These are phyloP conservation scores for Lampris megalopsis DNA, from an alignment of 2,113 vertebrate genomes.

Conservation along the genomic window DNA sequence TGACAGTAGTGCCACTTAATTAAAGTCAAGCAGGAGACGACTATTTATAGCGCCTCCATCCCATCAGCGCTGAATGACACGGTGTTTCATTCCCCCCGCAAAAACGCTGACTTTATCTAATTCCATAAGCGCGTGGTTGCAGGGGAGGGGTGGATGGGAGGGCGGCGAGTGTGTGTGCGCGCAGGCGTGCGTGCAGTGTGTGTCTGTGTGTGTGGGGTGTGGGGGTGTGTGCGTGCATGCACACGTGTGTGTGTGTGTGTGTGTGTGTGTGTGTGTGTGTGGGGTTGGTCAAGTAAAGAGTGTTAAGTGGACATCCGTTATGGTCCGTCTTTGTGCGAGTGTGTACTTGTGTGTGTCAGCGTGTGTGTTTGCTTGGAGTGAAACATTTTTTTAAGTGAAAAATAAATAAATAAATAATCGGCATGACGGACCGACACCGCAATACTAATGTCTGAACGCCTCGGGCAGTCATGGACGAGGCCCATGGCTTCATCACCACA, in stretches of 20 bases:
- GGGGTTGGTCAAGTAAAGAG: not conserved
- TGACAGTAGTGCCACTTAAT: conserved; percentile 81
- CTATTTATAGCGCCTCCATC: conserved; percentile 80
- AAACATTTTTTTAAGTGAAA: conserved; percentile 35
- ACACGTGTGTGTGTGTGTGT: not conserved
- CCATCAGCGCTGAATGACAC: conserved; percentile 79
- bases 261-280: conserved; percentile 9
- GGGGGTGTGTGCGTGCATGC: not conserved
- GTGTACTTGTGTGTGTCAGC: not conserved
- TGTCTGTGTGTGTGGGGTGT: conserved; percentile 3
- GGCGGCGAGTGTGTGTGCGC: conserved; percentile 7
- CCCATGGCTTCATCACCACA: conserved; percentile 25
- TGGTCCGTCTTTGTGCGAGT: not conserved
- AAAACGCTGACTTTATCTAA: conserved; percentile 79
- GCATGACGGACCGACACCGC: not conserved
- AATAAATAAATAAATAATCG: conserved; percentile 8
- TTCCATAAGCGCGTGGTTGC: conserved; percentile 70
- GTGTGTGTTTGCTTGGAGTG: not conserved
- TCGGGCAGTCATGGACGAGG: conserved; percentile 33
- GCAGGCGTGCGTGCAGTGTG: not conserved
- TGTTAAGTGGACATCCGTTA: not conserved
- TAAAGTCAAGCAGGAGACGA: conserved; percentile 81
- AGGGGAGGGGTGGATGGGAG: not conserved
- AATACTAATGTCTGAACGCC: conserved; percentile 46
- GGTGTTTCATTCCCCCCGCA: conserved; percentile 76